phyloP scores from a whole-genome alignment of 37 sponge, comb jelly and placozoan species.

The Tethya wilhelma region DNA sequence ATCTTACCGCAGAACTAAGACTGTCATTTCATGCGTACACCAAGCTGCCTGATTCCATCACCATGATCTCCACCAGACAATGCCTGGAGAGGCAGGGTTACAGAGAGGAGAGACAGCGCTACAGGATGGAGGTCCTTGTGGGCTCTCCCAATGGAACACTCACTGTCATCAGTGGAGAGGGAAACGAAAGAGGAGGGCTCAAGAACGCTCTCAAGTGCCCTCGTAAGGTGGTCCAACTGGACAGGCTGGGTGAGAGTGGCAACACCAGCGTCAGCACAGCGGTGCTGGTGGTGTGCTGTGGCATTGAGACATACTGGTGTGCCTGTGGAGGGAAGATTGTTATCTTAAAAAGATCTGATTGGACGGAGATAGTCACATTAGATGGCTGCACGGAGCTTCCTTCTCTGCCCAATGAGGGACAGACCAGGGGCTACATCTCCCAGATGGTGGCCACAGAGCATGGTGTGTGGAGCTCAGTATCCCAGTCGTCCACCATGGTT shows the following conservation, averaged over 20 bases:
- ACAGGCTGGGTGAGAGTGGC: conserved; percentile 2
- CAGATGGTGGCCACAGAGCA: conserved; percentile 43
- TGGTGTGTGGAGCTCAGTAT: conserved; percentile 63
- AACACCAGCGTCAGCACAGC: conserved; percentile 16
- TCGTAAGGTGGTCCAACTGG: conserved; percentile 48
- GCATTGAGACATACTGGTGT: conserved; percentile 52
- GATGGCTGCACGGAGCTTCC: background rate
- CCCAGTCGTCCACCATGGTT: conserved; percentile 36
- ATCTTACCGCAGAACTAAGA: conserved; percentile 28
- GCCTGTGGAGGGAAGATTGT: conserved; percentile 45
- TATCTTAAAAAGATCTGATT: conserved; percentile 29
- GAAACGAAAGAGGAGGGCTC: conserved; percentile 57
- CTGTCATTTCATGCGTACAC: conserved; percentile 33
- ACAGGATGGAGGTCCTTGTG: conserved; percentile 42
- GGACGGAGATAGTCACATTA: conserved; percentile 39
- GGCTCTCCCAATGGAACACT: conserved; percentile 61
- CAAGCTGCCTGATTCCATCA: conserved; percentile 34
- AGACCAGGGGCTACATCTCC: background rate
- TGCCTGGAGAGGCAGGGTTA: background rate
- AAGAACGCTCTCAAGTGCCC: conserved; percentile 19
- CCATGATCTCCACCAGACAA: conserved; percentile 31
- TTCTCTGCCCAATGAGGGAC: background rate
- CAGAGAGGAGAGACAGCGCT: background rate
- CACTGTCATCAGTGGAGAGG: conserved; percentile 37
- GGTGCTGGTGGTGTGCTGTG: background rate